Conservation (phyloP, 2,888 invertebrate species). For the Cancer borealis region DNA sequence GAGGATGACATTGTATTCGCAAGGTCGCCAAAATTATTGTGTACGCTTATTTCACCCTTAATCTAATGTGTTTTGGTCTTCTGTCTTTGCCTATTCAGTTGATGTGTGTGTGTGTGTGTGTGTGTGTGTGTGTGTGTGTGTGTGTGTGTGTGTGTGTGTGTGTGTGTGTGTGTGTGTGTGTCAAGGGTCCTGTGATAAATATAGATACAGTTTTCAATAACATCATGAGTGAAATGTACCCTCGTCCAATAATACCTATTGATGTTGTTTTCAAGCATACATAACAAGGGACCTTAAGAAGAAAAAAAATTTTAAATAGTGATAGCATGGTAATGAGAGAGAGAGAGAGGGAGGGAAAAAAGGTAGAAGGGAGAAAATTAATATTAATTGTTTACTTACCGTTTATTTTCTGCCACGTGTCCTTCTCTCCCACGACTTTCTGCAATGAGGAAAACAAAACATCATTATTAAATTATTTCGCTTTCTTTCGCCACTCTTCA, state of each 20-base stretch:
- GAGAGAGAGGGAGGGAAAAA: neutral
- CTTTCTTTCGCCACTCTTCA: neutral
- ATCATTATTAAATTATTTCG: neutral
- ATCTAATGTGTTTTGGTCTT: too few species aligned
- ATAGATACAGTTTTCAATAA: neutral
- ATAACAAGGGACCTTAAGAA: neutral
- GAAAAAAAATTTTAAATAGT: neutral
- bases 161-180: neutral
- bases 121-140: too few species aligned
- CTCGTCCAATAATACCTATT: neutral
- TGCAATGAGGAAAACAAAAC: slow-evolving; percentile 1
- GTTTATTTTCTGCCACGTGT: neutral
- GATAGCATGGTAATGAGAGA: neutral
- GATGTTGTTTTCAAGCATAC: neutral
- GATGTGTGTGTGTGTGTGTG: too few species aligned
- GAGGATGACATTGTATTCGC: neutral
- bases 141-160: neutral
- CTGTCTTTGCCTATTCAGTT: too few species aligned
- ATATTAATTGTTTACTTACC: neutral
- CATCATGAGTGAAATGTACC: neutral
- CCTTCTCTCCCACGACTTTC: neutral
- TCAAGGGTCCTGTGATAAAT: too few species aligned
- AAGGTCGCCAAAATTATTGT: neutral
- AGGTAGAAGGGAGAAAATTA: neutral
- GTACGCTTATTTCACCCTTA: too few species aligned